These are phyloP conservation scores for Antedon mediterranea DNA, from an alignment of 53 echinoderm and acorn worm species.

Conservation along the genomic window DNA sequence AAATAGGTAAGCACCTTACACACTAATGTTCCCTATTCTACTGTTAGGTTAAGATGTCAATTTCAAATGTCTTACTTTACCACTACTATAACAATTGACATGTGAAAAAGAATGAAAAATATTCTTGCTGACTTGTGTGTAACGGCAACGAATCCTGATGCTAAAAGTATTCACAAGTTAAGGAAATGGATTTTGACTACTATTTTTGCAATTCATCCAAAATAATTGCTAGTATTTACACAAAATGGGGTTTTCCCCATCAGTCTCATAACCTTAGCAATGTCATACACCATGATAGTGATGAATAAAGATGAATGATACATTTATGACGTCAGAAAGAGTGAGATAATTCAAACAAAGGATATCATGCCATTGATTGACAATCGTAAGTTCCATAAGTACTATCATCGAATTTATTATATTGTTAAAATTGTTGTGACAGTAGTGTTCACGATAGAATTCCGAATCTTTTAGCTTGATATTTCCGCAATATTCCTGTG, in stretches of 20 bases:
- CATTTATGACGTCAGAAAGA: not conserved
- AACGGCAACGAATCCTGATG: constrained; percentile 52
- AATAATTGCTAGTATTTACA: too few species aligned
- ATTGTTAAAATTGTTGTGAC: constrained; percentile 97
- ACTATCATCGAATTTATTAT: constrained; percentile 66
- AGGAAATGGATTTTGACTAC: constrained; percentile 3
- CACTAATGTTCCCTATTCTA: too few species aligned
- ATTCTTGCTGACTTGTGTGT: constrained; percentile 67
- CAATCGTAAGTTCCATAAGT: constrained; percentile 77
- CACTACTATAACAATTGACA: constrained; percentile 70
- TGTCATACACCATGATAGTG: too few species aligned
- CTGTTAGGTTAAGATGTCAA: too few species aligned
- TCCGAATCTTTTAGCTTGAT: constrained; percentile 43
- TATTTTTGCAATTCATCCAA: too few species aligned
- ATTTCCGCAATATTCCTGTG: constrained; percentile 55
- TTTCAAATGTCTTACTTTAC: constrained; percentile 96
- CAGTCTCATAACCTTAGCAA: too few species aligned
- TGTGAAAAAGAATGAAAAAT: constrained; percentile 76
- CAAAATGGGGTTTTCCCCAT: too few species aligned
- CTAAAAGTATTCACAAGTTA: constrained; percentile 51
- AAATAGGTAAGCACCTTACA: too few species aligned
- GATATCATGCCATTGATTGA: constrained; percentile 99
- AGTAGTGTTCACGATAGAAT: constrained; percentile 79
- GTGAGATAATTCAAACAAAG: constrained; percentile 53
- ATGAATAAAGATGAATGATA: not conserved